Evolutionary conservation across 2,888 invertebrate genomes (phyloP), one percentile per base, ranked within the genome.

Genomic region (Ophioninae sp.): DNA sequence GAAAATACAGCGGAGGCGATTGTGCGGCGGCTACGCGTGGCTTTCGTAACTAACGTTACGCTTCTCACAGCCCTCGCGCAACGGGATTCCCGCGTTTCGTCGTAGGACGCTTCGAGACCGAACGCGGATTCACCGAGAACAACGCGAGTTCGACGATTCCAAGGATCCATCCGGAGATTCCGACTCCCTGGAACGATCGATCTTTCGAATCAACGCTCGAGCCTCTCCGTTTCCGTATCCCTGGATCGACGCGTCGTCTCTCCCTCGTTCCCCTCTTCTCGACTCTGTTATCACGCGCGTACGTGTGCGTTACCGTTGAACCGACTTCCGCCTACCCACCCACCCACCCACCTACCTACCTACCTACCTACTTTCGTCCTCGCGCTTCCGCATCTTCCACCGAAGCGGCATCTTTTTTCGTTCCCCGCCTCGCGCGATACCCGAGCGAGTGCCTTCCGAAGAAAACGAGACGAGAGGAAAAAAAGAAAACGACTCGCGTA

Each of bases 271-370:
- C 72, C 50, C 59, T 10, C 67, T 79, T 30, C 64, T 10, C 10
- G 30, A 37, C 65, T 13, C 70, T 61, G 13, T 50, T 50, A 50
- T 50, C 17, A 50, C 13, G 17, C 57, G 57, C 7, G 7, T 3
- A 75, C 78, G 83, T 83, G 87, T 87, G 87, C 87, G 89, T 91
- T 91, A 91, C 91, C 91, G 91, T 91, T 91, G 91, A 90, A 89
- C 89, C 88, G 89, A 91, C 91, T 91, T 91, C 91, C 91, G 91
- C 89, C 90, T 90, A 3, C 30, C 30, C 30, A 30, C 30, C n/a
- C n/a, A n/a, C n/a, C n/a, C n/a, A 90, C 91, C 90, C 90, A 91
- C 87, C 88, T 88, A 88, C 88, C 90, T 90, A 90, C 89, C 89
- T 90, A 90, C 89, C 89, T 91, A 90, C 91, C 89, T 91, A 90